Conservation (phyloP, 2,797 vertebrate genomes). For the Mus minutoides region DNA sequence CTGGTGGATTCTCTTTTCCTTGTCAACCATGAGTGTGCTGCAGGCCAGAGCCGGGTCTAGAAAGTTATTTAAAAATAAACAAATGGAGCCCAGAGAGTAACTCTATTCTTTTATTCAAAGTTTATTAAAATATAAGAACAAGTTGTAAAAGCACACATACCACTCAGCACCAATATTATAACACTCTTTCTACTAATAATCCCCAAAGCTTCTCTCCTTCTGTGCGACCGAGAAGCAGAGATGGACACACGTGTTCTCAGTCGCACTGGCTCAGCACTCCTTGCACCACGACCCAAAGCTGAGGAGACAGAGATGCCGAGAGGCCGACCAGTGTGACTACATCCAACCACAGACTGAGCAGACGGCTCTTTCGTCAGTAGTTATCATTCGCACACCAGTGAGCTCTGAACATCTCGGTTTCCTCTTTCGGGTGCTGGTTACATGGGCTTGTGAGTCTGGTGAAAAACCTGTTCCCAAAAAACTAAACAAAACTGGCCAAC, state of each 20-base stretch:
- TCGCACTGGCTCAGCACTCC: constrained; percentile 70
- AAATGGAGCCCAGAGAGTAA: constrained; percentile 77
- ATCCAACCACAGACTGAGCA: constrained; percentile 96
- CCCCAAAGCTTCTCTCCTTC: constrained; percentile 82
- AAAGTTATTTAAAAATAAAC: constrained; percentile 78
- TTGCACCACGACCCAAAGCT: constrained; percentile 69
- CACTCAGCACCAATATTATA: constrained; percentile 87
- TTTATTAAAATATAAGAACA: constrained; percentile 89
- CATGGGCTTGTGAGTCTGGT: constrained; percentile 72
- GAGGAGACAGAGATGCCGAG: constrained; percentile 74
- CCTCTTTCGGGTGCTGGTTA: constrained; percentile 65
- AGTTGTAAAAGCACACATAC: constrained; percentile 87
- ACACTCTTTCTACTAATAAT: constrained; percentile 85
- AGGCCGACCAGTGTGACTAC: constrained; percentile 85
- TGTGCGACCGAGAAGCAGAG: constrained; percentile 85
- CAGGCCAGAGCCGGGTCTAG: constrained; percentile 61
- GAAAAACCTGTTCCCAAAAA: constrained; percentile 77
- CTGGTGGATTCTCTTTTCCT: constrained; percentile 77
- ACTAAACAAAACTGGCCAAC: constrained; percentile 87
- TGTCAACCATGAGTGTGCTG: constrained; percentile 64
- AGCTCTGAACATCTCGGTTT: constrained; percentile 72
- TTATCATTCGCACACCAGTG: constrained; percentile 94
- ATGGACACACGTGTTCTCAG: constrained; percentile 82
- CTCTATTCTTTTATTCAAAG: constrained; percentile 81
- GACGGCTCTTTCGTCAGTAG: constrained; percentile 92